Conservation (phyloP, 2,797 vertebrate genomes). For the Mareca strepera region DNA sequence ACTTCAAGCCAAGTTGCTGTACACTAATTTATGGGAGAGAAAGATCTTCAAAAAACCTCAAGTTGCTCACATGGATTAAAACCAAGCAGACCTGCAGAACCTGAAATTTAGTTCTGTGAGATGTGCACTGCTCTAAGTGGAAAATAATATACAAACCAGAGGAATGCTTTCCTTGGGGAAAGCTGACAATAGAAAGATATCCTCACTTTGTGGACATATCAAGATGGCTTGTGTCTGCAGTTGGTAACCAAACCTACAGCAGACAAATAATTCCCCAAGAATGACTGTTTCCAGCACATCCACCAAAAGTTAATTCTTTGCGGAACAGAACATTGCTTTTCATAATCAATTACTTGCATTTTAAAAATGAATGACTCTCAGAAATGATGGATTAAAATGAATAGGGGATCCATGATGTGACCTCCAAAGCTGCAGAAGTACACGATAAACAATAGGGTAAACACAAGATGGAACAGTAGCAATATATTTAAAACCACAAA, state of each 20-base stretch:
- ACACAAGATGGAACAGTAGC: neutral
- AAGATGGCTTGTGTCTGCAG: neutral
- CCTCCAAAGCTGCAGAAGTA: neutral
- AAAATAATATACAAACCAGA: neutral
- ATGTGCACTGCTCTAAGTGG: neutral
- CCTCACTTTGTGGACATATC: neutral
- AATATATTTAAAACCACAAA: neutral
- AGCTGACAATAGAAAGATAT: neutral
- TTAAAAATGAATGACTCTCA: neutral
- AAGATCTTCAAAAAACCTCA: neutral
- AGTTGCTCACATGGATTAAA: neutral
- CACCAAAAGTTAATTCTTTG: neutral
- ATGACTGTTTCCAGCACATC: neutral
- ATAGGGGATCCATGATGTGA: neutral
- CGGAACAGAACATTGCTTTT: neutral
- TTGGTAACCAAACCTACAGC: neutral
- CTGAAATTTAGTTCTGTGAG: neutral
- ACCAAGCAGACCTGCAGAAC: neutral
- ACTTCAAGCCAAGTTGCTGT: neutral
- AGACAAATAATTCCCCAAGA: slow-evolving; percentile 6
- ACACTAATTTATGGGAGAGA: neutral
- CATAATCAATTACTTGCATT: neutral
- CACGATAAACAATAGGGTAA: neutral
- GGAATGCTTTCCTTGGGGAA: neutral
- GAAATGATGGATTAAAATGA: neutral